Evolutionary conservation across 2,113 vertebrate species (phyloP), one percentile per base, ranked within the genome.

Genomic region (Plecotus auritus): DNA sequence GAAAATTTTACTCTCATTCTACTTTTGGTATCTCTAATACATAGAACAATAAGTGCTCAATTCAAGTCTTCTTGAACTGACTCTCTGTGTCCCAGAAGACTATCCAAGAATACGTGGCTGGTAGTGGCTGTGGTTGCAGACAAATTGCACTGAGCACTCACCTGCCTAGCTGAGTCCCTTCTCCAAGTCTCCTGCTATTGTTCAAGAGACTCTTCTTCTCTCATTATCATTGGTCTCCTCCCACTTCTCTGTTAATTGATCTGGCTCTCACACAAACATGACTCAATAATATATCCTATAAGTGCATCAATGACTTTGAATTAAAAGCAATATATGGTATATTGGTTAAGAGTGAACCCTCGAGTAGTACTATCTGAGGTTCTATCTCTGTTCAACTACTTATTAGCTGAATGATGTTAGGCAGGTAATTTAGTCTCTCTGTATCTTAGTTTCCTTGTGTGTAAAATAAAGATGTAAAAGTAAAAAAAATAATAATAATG

Each of bases 391-490:
- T 61, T 78, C 2, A 18, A 16, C 20, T 49, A 22, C 35, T 94
- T 77, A 67, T 7, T 13, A 85, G 30, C 23, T 76, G 51, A 92
- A 77, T 51, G 37, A 73, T 2, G 4, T 72, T 32, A 85, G n/a
- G 26, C 54, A 82, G 69, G 26, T n/a, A 77, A 35, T 9, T 64
- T 66, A 66, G 28, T 72, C 9, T 70, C 22, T 86, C 47, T 56
- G 3, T 67, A 64, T 49, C 32, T 95, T n/a, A 67, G 17, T 78
- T 86, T 93, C 40, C 30, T 73, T 85, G 2, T 61, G 4, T 92
- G 12, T 83, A 85, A 81, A 91, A 85, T 40, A 90, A 49, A 96
- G 9, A 64, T 76, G 59, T 28, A 37, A 73, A 37, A 76, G 28
- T 26, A 54, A 73, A 28, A 73, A 16, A 72, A 32, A 61, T 9